Percentiles rank a stretch among this genome's conserved stretches.
These are phyloP conservation scores for Syrista parreyssii DNA, from an alignment of 2,888 invertebrate species.

Conservation along the genomic window DNA sequence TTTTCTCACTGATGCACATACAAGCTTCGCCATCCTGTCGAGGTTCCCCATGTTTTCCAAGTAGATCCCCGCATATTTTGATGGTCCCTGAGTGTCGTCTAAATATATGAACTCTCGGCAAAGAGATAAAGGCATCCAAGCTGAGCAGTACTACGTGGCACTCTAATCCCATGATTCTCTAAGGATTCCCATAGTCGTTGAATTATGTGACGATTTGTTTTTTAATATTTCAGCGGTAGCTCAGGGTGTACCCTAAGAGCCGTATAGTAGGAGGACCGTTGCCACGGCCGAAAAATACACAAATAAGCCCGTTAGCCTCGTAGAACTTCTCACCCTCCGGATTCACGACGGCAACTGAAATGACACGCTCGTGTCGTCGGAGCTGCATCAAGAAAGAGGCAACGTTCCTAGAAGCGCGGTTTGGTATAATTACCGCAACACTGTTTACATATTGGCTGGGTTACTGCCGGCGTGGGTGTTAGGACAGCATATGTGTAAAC, in stretches of 20 bases:
- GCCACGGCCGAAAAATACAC: constrained; percentile 15
- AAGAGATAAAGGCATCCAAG: not conserved
- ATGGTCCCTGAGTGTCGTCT: not conserved
- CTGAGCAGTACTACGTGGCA: not conserved
- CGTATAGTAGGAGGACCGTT: not conserved
- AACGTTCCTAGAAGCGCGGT: constrained; percentile 28
- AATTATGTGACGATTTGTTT: constrained; percentile 36
- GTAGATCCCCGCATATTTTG: not conserved
- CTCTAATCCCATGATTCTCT: not conserved
- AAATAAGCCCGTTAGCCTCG: constrained; percentile 13
- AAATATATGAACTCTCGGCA: constrained; percentile 3
- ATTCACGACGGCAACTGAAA: constrained; percentile 18
- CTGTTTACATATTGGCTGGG: constrained; percentile 54
- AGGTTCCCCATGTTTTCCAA: not conserved
- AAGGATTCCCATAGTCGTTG: not conserved
- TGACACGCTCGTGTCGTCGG: constrained; percentile 12
- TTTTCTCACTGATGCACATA: not conserved
- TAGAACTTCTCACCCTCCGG: constrained; percentile 9
- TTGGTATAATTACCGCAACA: constrained; percentile 56
- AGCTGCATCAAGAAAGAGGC: constrained; percentile 15
- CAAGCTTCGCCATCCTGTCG: not conserved
- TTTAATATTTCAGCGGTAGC: constrained; percentile 33
- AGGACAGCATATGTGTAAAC: constrained; percentile 58
- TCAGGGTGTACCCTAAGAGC: constrained; percentile 13
- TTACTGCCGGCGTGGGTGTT: constrained; percentile 56